Conservation (phyloP, 2,113 vertebrate genomes). For the Lanius ludovicianus region DNA sequence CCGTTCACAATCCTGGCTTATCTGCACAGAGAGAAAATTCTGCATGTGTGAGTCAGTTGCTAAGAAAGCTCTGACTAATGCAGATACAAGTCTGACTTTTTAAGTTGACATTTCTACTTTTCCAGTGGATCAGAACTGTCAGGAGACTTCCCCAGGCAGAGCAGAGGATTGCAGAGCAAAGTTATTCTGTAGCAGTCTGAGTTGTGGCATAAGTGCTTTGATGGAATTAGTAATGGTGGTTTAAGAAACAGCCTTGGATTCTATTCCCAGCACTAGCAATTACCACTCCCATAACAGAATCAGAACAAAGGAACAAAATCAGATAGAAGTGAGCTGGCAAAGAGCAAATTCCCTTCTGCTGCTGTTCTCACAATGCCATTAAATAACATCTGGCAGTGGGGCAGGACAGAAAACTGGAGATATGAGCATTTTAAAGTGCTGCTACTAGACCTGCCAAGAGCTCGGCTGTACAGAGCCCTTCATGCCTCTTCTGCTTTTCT, state of each 20-base stretch:
- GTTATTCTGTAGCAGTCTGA: neutral
- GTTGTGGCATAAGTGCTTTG: neutral
- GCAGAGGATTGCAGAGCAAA: neutral
- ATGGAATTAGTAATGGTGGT: constrained; percentile 36
- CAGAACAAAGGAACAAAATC: constrained; percentile 38
- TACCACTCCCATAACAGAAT: neutral
- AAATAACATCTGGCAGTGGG: constrained; percentile 35
- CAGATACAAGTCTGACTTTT: constrained; percentile 44
- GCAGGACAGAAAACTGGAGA: neutral
- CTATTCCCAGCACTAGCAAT: constrained; percentile 29
- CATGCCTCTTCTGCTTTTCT: neutral
- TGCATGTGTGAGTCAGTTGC: neutral
- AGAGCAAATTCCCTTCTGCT: constrained; percentile 19
- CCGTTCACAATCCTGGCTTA: neutral
- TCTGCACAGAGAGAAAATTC: neutral
- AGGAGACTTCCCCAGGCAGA: constrained; percentile 29
- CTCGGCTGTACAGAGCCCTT: neutral
- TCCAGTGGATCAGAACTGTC: constrained; percentile 42
- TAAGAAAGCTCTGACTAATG: constrained; percentile 53
- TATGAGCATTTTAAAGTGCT: neutral
- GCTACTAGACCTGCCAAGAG: neutral
- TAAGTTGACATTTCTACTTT: constrained; percentile 53
- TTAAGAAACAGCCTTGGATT: neutral
- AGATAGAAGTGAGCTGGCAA: neutral
- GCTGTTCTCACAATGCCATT: neutral